Evolutionary conservation across 1,140 invertebrate genomes (phyloP).

Genomic region (Caenorhabditis tropicalis): DNA sequence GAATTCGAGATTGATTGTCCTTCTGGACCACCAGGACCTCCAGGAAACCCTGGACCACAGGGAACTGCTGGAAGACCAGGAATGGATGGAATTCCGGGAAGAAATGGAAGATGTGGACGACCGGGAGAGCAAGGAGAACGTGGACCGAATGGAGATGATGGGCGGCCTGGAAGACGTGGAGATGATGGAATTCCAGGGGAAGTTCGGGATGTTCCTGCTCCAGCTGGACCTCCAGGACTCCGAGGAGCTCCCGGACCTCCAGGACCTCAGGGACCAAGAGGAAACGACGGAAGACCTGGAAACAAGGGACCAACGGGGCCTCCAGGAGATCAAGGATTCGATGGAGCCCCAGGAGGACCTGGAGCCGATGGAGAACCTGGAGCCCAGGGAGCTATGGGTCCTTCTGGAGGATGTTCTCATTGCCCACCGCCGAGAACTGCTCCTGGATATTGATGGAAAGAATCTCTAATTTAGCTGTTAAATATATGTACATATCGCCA

Average conservation of each 20-base stretch:
- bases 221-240: conserved; percentile 38
- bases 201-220: not conserved
- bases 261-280: conserved; percentile 19
- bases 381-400: not conserved
- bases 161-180: conserved; percentile 46
- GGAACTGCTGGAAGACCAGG: conserved; percentile 24
- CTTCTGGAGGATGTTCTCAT: not conserved
- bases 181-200: not conserved
- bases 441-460: not conserved
- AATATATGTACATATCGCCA: not conserved
- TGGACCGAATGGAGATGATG: conserved; percentile 44
- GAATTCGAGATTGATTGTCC: conserved; percentile 44
- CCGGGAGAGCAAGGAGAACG: conserved; percentile 41
- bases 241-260: conserved; percentile 25
- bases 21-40: conserved; percentile 45
- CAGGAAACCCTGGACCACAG: conserved; percentile 32
- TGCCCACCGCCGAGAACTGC: conserved; percentile 26
- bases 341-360: conserved; percentile 34
- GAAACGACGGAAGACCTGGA: conserved; percentile 2
- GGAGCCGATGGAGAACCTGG: conserved; percentile 41
- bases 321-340: conserved; percentile 13
- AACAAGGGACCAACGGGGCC: not conserved
- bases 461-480: not conserved
- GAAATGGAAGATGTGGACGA: conserved; percentile 9
- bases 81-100: conserved; percentile 32